Base-by-base conservation (phyloP, 2,797 vertebrate genomes). In the Naso thynnoides region DNA sequence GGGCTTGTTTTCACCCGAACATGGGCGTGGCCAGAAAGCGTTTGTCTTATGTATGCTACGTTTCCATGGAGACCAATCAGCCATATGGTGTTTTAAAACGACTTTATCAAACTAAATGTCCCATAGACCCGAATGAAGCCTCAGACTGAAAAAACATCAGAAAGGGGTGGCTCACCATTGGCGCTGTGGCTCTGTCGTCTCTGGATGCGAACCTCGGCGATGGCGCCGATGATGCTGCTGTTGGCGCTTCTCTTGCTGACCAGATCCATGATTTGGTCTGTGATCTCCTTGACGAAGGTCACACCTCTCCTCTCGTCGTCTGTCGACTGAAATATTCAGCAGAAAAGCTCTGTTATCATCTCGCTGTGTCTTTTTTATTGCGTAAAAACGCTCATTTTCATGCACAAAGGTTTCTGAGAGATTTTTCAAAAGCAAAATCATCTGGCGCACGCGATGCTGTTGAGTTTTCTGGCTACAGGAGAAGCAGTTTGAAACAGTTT, bases 191-290 rank as follows among this genome's bases (percentile, higher is more conserved):
- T 81, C 75, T 91, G 94, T 31, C 94, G 88, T 38, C 91, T 94
- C 70, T 97, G 96, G 4, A 97, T 90, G 26, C 96, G 85, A 19
- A 97, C 96, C 88, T 97, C 95, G 0, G 95, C 94, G 0, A 98
- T 94, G 0, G 96, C 96, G 0, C 94, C 86, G 4, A 98, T 95
- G 36, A 98, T 93, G 0, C 94, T 94, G 87, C 94, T 96, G 88
- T 96, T 97, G 57, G 92, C 88, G 0, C 95, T 94, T 0, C 94
- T 92, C 77, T 94, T 97, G 84, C 96, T 96, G 58, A 97, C 95
- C 0, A 97, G 94, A 48, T 96, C 96, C 13, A 96, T 93, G 64
- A 97, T 96, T 81, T 92, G 90, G 76, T 97, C 95, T 0, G 95
- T 96, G 89, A 96, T 94, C 54, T 95, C 95, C 85, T 95, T 95